A percentile compares a stretch with the other conserved stretches of the same genome.
These are phyloP conservation scores for Alcis repandata DNA, from an alignment of 2,888 invertebrate genomes.

Conservation along the genomic window DNA sequence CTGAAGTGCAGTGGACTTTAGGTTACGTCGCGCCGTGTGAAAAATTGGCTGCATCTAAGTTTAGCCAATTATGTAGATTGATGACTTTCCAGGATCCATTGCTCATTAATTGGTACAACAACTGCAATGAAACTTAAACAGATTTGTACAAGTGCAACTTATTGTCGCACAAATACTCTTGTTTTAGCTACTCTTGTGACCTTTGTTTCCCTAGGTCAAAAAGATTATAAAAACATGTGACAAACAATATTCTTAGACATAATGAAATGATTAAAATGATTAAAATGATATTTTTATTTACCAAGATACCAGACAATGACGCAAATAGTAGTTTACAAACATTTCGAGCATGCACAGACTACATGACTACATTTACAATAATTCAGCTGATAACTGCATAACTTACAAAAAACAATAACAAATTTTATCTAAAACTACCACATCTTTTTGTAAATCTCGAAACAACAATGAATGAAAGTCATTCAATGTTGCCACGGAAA, in stretches of 20 bases:
- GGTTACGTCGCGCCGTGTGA: no score
- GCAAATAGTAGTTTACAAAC: constrained; percentile 17
- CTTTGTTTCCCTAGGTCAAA: no score
- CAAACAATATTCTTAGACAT: background rate
- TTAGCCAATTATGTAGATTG: no score
- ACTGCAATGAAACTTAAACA: no score
- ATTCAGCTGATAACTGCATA: constrained; percentile 1
- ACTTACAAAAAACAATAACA: background rate
- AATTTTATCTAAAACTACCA: background rate
- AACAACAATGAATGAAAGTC: background rate
- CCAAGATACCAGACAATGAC: constrained; percentile 9
- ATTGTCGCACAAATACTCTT: no score
- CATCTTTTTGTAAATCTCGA: background rate
- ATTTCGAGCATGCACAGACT: constrained; percentile 34
- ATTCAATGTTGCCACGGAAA: background rate
- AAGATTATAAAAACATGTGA: background rate
- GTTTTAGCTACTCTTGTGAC: no score
- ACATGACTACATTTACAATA: constrained; percentile 6
- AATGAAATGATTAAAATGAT: background rate
- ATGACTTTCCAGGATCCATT: no score
- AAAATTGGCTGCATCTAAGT: no score
- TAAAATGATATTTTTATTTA: background rate
- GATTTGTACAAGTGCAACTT: no score
- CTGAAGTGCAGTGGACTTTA: no score
- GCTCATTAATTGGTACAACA: no score